These are phyloP conservation scores for Trypoxylon attenuatum DNA, from an alignment of 2,888 invertebrate genomes.

Conservation along the genomic window DNA sequence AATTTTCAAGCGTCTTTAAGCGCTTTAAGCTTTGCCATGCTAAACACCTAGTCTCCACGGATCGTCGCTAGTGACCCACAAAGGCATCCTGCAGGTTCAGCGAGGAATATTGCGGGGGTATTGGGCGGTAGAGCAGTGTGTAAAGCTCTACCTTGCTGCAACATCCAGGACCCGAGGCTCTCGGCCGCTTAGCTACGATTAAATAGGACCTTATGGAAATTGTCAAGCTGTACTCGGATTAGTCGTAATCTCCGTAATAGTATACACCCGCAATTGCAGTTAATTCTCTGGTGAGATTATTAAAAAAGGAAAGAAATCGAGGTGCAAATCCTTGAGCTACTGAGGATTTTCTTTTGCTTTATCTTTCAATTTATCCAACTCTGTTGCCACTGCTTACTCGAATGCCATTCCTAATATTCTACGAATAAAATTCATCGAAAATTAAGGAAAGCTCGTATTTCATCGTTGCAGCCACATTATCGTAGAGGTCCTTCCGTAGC, in stretches of 20 bases:
- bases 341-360: conserved; percentile 30
- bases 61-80: conserved; percentile 52
- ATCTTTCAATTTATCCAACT: neutral
- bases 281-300: conserved; percentile 32
- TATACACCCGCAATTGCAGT: conserved; percentile 5
- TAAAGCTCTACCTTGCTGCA: conserved; percentile 22
- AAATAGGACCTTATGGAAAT: conserved; percentile 19
- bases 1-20: conserved; percentile 50
- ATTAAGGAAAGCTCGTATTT: conserved; percentile 1
- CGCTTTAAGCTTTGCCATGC: conserved; percentile 51
- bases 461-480: conserved; percentile 13
- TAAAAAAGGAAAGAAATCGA: conserved; percentile 13
- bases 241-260: conserved; percentile 14
- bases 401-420: no score
- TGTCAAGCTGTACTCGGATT: conserved; percentile 14
- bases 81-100: conserved; percentile 40
- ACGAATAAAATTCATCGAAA: neutral
- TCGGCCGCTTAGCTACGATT: neutral
- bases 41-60: conserved; percentile 32
- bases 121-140: conserved; percentile 9
- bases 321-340: conserved; percentile 2
- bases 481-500: conserved; percentile 4
- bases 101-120: conserved; percentile 33
- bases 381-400: neutral
- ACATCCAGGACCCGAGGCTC: no score